phyloP scores from a whole-genome alignment of 2,797 vertebrate genomes.

The Acipenser transmontanus region DNA sequence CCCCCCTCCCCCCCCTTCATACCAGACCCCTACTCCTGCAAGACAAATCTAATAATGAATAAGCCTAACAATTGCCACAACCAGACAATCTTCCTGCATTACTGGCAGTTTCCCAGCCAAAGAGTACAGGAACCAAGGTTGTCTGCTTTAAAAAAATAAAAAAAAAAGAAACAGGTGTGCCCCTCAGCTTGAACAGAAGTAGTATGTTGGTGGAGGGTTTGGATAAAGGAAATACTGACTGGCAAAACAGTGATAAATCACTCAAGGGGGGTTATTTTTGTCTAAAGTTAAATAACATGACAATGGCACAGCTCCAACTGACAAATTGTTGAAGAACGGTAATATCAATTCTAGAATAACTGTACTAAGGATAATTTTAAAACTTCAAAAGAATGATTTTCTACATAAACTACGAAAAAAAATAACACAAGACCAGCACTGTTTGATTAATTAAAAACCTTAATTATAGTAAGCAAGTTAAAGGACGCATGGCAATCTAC shows the following conservation, averaged over 20 bases:
- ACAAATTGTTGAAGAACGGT: neutral
- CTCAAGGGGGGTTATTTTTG: neutral
- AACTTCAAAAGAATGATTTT: neutral
- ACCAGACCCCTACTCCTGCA: constrained; percentile 32
- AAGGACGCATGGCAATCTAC: no score
- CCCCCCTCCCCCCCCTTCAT: constrained; percentile 43
- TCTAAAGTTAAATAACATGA: neutral
- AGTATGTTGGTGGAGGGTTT: constrained; percentile 20
- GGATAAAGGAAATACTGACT: neutral
- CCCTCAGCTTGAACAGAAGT: constrained; percentile 46
- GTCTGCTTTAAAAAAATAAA: constrained; percentile 64
- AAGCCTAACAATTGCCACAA: constrained; percentile 68
- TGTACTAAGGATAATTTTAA: neutral
- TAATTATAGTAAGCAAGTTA: no score
- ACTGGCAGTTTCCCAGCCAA: constrained; percentile 67
- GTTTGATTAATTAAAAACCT: no score
- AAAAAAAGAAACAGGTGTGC: constrained; percentile 49
- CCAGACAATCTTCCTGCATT: constrained; percentile 63
- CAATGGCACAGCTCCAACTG: neutral
- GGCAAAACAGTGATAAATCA: neutral
- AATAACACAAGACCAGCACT: no score
- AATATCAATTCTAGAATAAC: neutral
- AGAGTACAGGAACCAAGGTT: constrained; percentile 60
- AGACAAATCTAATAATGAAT: constrained; percentile 71
- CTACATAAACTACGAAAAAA: neutral